Evolutionary conservation across 2,888 invertebrate species (phyloP).

Genomic region (Agrotis ipsilon): DNA sequence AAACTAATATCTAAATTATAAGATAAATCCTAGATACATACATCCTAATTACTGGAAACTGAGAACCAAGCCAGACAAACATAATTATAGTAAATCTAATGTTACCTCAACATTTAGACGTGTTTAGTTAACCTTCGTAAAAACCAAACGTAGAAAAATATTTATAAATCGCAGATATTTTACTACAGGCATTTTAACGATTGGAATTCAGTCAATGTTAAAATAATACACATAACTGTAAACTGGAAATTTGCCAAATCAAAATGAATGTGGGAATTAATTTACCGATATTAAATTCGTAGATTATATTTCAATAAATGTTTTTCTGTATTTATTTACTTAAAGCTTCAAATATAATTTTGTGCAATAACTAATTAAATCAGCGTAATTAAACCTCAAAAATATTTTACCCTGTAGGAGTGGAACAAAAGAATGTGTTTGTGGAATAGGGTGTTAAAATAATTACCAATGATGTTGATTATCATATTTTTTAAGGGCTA

Average conservation of each 20-base stretch:
- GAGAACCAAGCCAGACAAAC: not conserved
- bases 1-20: too few species aligned
- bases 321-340: not conserved
- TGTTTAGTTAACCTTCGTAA: not conserved
- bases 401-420: too few species aligned
- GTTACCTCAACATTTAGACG: not conserved
- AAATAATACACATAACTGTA: constrained; percentile 14
- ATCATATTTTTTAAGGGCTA: too few species aligned
- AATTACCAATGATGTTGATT: too few species aligned
- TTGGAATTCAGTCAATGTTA: not conserved
- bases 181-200: not conserved
- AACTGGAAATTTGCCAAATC: constrained; percentile 30
- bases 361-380: too few species aligned
- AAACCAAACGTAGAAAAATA: too few species aligned
- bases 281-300: constrained; percentile 9
- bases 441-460: too few species aligned
- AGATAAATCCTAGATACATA: too few species aligned
- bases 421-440: too few species aligned
- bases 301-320: not conserved
- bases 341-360: too few species aligned
- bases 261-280: not conserved
- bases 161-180: constrained; percentile 1
- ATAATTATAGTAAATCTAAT: too few species aligned
- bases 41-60: not conserved
- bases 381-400: too few species aligned